Conservation (phyloP, 1,140 invertebrate species). For the Centruroides sculpturatus region DNA sequence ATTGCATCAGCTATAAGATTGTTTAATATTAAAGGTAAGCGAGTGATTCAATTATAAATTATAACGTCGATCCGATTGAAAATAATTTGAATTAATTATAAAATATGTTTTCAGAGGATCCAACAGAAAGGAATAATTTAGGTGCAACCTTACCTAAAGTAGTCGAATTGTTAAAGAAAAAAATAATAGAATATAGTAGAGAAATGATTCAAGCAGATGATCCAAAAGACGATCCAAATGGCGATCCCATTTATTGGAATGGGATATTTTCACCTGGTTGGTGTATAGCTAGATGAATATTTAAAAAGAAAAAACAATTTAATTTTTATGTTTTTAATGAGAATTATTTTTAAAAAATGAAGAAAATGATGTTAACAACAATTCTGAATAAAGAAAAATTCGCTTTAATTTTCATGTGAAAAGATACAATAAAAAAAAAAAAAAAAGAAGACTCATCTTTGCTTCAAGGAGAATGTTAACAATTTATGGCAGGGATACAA, state of each 20-base stretch:
- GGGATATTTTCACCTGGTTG: conserved; percentile 11
- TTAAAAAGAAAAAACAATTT: no score
- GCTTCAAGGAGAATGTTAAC: no score
- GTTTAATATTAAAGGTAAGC: conserved; percentile 2
- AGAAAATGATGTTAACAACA: no score
- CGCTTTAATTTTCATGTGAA: no score
- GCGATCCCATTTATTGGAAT: conserved; percentile 7
- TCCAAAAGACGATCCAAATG: conserved; percentile 5
- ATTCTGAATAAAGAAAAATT: no score
- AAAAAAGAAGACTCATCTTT: no score
- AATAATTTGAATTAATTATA: conserved; percentile 23
- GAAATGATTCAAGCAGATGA: conserved; percentile 8
- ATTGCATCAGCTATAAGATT: neutral
- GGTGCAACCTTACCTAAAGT: conserved; percentile 19
- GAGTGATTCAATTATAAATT: conserved; percentile 6
- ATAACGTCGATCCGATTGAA: conserved; percentile 15
- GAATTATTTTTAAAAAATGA: no score
- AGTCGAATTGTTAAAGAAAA: neutral
- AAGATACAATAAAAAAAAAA: no score
- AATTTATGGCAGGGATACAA: no score
- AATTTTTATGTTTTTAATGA: no score
- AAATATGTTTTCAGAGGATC: conserved; percentile 17
- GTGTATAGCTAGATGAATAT: conserved; percentile 5
- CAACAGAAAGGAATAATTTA: conserved; percentile 26
- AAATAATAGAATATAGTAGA: neutral